Evolutionary conservation across 2,113 vertebrate genomes (phyloP).

Genomic region (Vulpes lagopus): DNA sequence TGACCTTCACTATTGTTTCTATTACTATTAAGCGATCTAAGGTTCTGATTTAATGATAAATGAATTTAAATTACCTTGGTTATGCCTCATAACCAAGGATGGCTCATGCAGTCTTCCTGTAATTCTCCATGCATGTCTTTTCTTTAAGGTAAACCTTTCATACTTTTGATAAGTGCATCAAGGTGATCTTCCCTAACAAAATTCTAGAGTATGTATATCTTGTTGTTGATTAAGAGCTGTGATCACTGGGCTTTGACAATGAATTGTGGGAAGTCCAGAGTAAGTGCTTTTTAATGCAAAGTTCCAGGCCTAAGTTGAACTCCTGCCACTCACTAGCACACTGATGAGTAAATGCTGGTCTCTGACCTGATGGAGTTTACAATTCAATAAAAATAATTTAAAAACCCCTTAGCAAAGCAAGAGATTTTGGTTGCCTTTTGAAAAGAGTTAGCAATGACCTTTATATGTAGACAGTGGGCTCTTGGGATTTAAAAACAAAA

Average conservation of each 20-base stretch:
- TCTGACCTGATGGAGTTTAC: background rate
- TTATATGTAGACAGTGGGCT: background rate
- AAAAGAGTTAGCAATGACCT: conserved; percentile 63
- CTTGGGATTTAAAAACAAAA: background rate
- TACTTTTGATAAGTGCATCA: background rate
- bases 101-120: background rate
- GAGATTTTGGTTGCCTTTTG: conserved; percentile 56
- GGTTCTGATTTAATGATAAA: background rate
- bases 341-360: background rate
- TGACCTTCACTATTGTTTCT: background rate
- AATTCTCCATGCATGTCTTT: background rate
- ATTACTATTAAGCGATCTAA: background rate
- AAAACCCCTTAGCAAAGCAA: conserved; percentile 66
- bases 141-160: background rate
- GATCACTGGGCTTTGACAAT: background rate
- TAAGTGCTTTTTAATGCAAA: background rate
- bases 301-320: background rate
- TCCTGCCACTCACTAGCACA: background rate
- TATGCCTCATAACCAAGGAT: background rate
- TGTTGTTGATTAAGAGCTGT: background rate
- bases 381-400: conserved; percentile 42
- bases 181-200: background rate
- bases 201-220: background rate
- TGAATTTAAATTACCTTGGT: background rate
- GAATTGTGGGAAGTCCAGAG: background rate